Evolutionary conservation across 2,797 vertebrate genomes (phyloP), one percentile per base, ranked within the genome.

Genomic region (Sparidentex hasta): DNA sequence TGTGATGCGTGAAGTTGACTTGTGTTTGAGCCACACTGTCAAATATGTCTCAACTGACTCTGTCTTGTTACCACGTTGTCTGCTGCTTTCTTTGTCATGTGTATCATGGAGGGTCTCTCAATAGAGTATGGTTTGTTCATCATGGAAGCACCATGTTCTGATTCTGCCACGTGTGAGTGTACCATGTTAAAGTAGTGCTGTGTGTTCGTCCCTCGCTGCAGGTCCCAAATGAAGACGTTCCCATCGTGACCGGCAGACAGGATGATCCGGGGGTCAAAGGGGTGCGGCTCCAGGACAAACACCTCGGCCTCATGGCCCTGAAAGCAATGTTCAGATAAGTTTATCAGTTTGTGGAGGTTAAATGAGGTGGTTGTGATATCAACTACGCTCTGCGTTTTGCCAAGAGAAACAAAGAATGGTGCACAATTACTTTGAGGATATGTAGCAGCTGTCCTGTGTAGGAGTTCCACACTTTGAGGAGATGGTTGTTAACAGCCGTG

Each of bases 401-500:
- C 1, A 55, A 7, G 2, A 66, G n/a, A 63, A 74, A 38, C 13
- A 67, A n/a, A 66, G 63, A 9, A 44, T 0, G 47, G 41, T 70
- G 71, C 41, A 51, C 6, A 64, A 93, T 85, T 96, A 99, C 98
- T 95, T 96, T 94, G 47, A 99, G 94, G 74, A 99, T 95, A 90
- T 98, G 98, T 76, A 99, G 97, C 87, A 99, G 90, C 44, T 98
- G 97, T 52, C 98, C 98, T 29, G 97, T 97, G 75, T 92, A 96
- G 74, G 98, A 99, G 91, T 98, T 96, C 98, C 98, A 99, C 33
- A 99, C 98, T 97, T 99, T 99, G 81, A 99, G 96, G 71, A 98
- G 96, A 90, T 98, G 96, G 90, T 98, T 97, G 90, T 98, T 99
- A 79, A 98, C 97, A 68, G 98, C 98, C 4, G 98, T 99, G 85